Percentiles rank a stretch among this genome's conserved stretches.
Conservation (phyloP, 2,797 vertebrate genomes). For the Aldrovandia affinis region DNA sequence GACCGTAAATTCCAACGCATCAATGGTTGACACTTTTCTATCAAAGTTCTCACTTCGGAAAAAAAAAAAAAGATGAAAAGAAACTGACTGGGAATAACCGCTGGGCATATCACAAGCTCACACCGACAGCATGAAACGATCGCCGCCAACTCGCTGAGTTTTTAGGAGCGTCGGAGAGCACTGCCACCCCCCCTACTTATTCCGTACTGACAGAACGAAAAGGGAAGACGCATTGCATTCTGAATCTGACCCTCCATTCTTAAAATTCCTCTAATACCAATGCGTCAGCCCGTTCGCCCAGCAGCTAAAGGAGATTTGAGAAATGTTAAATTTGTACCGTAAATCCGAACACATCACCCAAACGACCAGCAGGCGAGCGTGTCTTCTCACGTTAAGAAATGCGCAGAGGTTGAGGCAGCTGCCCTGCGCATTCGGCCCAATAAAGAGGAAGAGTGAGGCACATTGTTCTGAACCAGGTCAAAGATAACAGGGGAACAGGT, state of each 20-base stretch:
- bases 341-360: too few species aligned
- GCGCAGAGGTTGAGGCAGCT: background rate
- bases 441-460: background rate
- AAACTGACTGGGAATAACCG: background rate
- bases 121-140: background rate
- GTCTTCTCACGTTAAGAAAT: background rate
- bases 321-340: too few species aligned
- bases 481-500: background rate
- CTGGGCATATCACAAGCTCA: background rate
- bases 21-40: background rate
- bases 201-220: background rate
- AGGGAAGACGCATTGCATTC: background rate
- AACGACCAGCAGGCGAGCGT: background rate
- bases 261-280: background rate
- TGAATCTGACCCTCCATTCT: background rate
- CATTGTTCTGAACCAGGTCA: background rate
- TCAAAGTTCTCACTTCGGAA: background rate
- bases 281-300: background rate
- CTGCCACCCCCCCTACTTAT: background rate
- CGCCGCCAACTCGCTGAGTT: background rate
- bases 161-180: background rate
- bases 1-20: background rate
- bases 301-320: background rate
- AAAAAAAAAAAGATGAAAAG: background rate
- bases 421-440: background rate